Conservation (phyloP, 2,797 vertebrate genomes). For the Rhynchonycteris naso region DNA sequence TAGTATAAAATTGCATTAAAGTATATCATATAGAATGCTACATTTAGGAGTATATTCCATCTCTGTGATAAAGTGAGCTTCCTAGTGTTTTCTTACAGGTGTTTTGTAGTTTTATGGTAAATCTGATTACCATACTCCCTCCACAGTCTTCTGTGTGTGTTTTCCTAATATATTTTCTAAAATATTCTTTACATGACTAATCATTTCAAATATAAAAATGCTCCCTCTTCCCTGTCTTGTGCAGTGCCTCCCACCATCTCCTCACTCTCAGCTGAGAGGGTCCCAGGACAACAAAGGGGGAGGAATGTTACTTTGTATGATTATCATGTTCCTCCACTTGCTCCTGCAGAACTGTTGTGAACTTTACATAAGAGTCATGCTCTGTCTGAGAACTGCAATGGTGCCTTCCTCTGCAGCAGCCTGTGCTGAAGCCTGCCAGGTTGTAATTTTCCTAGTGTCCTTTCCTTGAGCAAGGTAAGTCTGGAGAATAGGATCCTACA, state of each 20-base stretch:
- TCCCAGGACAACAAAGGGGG: not conserved
- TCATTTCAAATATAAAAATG: not conserved
- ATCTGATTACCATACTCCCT: not conserved
- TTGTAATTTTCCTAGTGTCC: not conserved
- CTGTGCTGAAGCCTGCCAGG: not conserved
- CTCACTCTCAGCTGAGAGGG: not conserved
- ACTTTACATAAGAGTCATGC: not conserved
- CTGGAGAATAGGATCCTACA: not conserved
- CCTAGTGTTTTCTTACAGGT: not conserved
- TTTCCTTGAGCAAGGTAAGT: not conserved
- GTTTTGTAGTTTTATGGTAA: slow-evolving; percentile 33
- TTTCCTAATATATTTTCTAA: not conserved
- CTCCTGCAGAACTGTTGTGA: not conserved
- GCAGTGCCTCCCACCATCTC: not conserved
- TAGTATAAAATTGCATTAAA: not conserved
- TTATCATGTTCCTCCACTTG: not conserved
- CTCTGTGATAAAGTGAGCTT: not conserved
- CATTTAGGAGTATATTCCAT: not conserved
- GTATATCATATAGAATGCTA: not conserved
- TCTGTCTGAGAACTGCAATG: not conserved
- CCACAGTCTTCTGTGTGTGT: not conserved
- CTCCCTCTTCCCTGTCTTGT: not conserved
- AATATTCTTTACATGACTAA: not conserved
- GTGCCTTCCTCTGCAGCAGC: not conserved
- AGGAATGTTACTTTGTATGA: not conserved